Percentiles rank a stretch among this genome's conserved stretches.
Evolutionary conservation across 2,797 vertebrate species (phyloP).

Genomic region (Kryptopterus vitreolus): DNA sequence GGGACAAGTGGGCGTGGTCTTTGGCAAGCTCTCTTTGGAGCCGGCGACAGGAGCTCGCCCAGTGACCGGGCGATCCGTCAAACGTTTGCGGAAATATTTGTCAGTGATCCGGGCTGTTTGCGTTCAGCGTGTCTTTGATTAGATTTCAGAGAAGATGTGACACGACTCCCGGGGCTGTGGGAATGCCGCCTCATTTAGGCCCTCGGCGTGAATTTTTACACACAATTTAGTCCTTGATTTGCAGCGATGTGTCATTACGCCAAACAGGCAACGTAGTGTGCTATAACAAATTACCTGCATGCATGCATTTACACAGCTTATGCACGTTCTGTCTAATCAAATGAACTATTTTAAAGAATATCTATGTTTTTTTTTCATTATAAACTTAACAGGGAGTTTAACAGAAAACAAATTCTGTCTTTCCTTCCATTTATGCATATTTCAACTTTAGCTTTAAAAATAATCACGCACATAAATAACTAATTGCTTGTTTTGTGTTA

Average conservation of each 20-base stretch:
- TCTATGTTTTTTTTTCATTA: neutral
- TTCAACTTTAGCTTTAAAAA: neutral
- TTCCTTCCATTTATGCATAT: neutral
- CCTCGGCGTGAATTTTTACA: constrained; percentile 55
- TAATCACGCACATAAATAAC: neutral
- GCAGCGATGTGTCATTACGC: constrained; percentile 59
- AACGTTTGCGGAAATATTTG: constrained; percentile 71
- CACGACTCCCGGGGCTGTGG: constrained; percentile 53
- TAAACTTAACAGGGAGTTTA: no score
- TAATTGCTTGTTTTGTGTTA: neutral
- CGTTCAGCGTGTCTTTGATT: constrained; percentile 57
- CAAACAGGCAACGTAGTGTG: constrained; percentile 8
- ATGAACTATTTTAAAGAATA: neutral
- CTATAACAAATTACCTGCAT: constrained; percentile 12
- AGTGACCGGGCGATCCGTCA: constrained; percentile 51
- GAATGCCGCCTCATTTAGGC: constrained; percentile 48
- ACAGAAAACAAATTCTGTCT: neutral
- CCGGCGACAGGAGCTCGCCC: constrained; percentile 50
- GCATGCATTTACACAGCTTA: neutral
- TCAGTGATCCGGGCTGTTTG: constrained; percentile 70
- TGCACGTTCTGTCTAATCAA: neutral
- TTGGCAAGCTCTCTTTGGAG: neutral
- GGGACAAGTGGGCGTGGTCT: constrained; percentile 9
- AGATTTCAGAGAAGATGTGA: constrained; percentile 56
- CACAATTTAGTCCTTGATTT: constrained; percentile 60